Percentiles rank a stretch among this genome's conserved stretches.
Conservation (phyloP, 2,888 invertebrate genomes). For the Melanargia galathea region DNA sequence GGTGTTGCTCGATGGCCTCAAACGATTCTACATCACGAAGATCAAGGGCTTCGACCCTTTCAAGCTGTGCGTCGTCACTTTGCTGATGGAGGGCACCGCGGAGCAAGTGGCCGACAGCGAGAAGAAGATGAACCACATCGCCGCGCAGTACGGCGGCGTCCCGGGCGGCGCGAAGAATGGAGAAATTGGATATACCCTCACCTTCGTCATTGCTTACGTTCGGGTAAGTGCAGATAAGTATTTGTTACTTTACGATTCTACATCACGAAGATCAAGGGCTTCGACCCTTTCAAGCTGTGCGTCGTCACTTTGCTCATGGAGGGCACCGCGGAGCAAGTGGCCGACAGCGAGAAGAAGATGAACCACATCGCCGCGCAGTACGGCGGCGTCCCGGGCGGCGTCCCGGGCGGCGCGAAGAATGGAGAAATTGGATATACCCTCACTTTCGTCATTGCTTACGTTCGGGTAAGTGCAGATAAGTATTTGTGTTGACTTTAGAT, state of each 20-base stretch:
- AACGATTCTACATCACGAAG: slow-evolving; percentile 92
- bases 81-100: slow-evolving; percentile 93
- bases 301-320: slow-evolving; percentile 98
- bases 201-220: slow-evolving; percentile 99
- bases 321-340: slow-evolving; percentile 88
- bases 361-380: slow-evolving; percentile 89
- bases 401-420: slow-evolving; percentile 96
- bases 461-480: slow-evolving; percentile 94
- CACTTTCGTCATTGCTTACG: slow-evolving; percentile 99
- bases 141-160: slow-evolving; percentile 89
- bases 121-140: slow-evolving; percentile 89
- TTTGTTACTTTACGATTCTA: slow-evolving; percentile 83
- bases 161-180: slow-evolving; percentile 97
- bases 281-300: slow-evolving; percentile 89
- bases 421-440: slow-evolving; percentile 97
- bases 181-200: slow-evolving; percentile 96
- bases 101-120: slow-evolving; percentile 85
- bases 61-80: slow-evolving; percentile 94
- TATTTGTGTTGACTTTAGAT: too few relatives aligned
- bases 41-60: slow-evolving; percentile 92
- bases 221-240: slow-evolving; percentile 85
- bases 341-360: slow-evolving; percentile 82
- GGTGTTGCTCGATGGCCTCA: slow-evolving; percentile 89
- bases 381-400: slow-evolving; percentile 88
- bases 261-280: slow-evolving; percentile 93